phyloP scores from a whole-genome alignment of 2,113 vertebrate genomes.

The Mandrillus leucophaeus region DNA sequence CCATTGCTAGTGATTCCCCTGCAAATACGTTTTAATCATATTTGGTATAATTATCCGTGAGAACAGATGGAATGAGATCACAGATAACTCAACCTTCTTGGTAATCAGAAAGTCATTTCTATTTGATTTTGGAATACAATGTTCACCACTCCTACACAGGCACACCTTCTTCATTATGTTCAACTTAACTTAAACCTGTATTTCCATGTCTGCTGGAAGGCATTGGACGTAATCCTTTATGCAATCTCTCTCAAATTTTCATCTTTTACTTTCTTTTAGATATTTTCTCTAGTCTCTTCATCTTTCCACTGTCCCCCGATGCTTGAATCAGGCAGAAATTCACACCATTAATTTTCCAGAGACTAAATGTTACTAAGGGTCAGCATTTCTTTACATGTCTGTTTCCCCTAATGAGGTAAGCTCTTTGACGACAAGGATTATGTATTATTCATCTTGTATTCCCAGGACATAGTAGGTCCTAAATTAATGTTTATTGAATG shows the following conservation, averaged over 20 bases:
- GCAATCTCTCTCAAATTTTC: not conserved
- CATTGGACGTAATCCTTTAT: not conserved
- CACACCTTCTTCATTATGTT: not conserved
- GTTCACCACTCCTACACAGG: not conserved
- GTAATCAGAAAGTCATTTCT: not conserved
- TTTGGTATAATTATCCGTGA: not conserved
- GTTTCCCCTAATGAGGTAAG: not conserved
- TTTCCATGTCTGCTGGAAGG: not conserved
- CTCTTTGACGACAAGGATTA: not conserved
- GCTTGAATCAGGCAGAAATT: not conserved
- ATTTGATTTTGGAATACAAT: not conserved
- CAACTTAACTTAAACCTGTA: not conserved
- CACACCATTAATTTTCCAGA: not conserved
- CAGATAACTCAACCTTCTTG: not conserved
- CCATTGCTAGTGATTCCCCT: not conserved
- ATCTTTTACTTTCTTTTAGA: not conserved
- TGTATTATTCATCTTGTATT: not conserved
- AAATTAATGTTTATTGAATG: constrained; percentile 23
- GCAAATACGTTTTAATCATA: constrained; percentile 36
- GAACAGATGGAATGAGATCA: constrained; percentile 3
- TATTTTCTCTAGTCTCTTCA: not conserved
- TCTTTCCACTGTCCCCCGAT: too few species aligned
- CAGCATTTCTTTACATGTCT: not conserved
- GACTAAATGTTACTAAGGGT: not conserved
- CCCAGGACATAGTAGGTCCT: not conserved